Evolutionary conservation across 2,888 invertebrate genomes (phyloP), one percentile per base, ranked within the genome.

Genomic region (Phaedon cochleariae): DNA sequence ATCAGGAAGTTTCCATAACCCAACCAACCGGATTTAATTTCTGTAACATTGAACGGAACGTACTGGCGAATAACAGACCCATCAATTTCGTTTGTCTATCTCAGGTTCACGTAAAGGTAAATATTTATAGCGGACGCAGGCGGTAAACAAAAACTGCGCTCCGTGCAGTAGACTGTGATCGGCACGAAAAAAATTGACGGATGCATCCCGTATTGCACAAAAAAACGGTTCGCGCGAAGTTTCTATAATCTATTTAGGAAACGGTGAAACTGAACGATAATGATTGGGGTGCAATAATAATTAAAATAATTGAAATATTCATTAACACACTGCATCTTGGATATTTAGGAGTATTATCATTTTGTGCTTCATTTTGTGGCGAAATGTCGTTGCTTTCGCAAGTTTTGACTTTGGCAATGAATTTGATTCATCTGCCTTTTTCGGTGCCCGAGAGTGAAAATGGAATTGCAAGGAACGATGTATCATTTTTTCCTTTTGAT

Each of bases 381-480:
- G 55, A 64, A 64, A 78, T 78, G 78, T 77, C 76, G 60, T 68
- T 76, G 48, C 52, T 78, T 15, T 66, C 76, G 18, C 75, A 77
- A 65, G 68, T 76, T 18, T 57, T 78, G n/a, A 72, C 72, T 53
- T 62, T 76, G 48, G 72, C 74, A 17, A 34, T 77, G 7, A 76
- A 77, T 67, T 51, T 77, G 22, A 62, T 78, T 9, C 71, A 73
- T 63, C 59, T 73, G 12, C 77, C 78, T 1, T 78, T 78, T 64
- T 58, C 67, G 20, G 64, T 71, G 52, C 20, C 66, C 20, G 62
- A 66, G 45, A 17, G 49, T 66, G 62, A 62, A 52, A 66, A 61
- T 37, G 45, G 63, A 46, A 57, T 68, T 20, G 67, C 64, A 9
- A 55, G 67, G 66, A 69, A 65, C 51, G 66, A 72, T 57, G 52